These are phyloP conservation scores for Atrichornis clamosus DNA, from an alignment of 2,113 vertebrate genomes.

Conservation along the genomic window DNA sequence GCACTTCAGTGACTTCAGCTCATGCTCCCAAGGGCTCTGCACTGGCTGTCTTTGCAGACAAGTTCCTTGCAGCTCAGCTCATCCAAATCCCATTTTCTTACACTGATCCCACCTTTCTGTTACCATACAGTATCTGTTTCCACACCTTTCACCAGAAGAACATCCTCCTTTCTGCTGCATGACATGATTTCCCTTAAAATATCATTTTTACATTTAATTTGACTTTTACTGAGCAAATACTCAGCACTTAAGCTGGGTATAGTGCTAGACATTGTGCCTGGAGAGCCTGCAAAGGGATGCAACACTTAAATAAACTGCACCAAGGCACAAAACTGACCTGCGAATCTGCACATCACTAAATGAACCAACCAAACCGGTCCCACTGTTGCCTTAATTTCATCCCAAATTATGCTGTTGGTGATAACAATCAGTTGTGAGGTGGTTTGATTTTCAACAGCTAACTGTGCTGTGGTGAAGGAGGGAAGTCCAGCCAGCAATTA, in stretches of 20 bases:
- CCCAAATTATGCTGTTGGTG: neutral
- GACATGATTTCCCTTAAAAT: neutral
- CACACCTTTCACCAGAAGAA: neutral
- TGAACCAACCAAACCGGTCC: neutral
- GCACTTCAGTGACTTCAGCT: neutral
- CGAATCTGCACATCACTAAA: neutral
- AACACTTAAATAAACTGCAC: neutral
- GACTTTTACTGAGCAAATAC: neutral
- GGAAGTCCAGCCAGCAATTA: neutral
- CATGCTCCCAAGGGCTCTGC: neutral
- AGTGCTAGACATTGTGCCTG: fast-evolving
- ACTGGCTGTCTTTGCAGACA: neutral
- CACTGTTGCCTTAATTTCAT: neutral
- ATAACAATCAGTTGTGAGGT: neutral
- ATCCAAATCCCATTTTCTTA: neutral
- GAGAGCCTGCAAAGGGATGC: neutral
- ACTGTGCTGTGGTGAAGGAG: neutral
- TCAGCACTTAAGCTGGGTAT: neutral
- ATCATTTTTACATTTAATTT: neutral
- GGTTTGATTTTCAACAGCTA: neutral
- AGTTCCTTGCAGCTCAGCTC: neutral
- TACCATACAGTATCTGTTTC: neutral
- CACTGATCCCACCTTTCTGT: neutral
- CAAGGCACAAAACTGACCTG: neutral
- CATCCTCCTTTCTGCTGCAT: neutral